Evolutionary conservation across 2,888 invertebrate species (phyloP).

Genomic region (Neoitamus cyanurus): DNA sequence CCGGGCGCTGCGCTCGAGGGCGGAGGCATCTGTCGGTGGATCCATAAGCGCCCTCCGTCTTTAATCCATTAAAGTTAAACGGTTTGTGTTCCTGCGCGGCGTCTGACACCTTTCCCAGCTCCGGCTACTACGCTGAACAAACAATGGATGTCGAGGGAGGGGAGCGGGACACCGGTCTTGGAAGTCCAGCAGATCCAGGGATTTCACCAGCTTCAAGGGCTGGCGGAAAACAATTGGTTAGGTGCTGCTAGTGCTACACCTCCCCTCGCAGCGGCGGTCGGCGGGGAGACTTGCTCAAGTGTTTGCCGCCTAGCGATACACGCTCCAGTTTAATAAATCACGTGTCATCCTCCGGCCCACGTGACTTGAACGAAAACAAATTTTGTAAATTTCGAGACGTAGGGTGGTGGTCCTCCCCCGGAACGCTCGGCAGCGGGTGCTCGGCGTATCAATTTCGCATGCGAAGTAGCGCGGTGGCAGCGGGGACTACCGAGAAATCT

Average conservation of each 20-base stretch:
- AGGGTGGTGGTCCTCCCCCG: background rate
- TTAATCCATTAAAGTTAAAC: conserved; percentile 42
- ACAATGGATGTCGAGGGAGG: background rate
- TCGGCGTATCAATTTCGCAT: background rate
- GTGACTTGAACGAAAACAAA: conserved; percentile 46
- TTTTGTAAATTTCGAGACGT: background rate
- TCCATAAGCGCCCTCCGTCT: background rate
- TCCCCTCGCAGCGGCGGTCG: background rate
- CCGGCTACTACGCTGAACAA: background rate
- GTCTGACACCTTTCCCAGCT: background rate
- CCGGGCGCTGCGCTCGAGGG: background rate
- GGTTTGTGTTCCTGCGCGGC: conserved; percentile 4
- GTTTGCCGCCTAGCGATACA: background rate
- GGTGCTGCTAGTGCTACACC: background rate
- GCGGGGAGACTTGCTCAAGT: background rate
- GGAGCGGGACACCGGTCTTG: background rate
- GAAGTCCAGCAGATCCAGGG: background rate
- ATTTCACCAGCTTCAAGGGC: background rate
- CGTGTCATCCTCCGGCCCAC: conserved; percentile 48
- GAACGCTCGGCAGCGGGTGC: background rate
- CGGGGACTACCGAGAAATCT: background rate
- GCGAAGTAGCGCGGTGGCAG: background rate
- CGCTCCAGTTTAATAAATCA: conserved; percentile 49
- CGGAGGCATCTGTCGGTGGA: conserved; percentile 7
- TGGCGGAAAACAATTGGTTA: background rate